These are phyloP conservation scores for Hylaeus volcanicus DNA, from an alignment of 1,140 invertebrate genomes.

Conservation along the genomic window DNA sequence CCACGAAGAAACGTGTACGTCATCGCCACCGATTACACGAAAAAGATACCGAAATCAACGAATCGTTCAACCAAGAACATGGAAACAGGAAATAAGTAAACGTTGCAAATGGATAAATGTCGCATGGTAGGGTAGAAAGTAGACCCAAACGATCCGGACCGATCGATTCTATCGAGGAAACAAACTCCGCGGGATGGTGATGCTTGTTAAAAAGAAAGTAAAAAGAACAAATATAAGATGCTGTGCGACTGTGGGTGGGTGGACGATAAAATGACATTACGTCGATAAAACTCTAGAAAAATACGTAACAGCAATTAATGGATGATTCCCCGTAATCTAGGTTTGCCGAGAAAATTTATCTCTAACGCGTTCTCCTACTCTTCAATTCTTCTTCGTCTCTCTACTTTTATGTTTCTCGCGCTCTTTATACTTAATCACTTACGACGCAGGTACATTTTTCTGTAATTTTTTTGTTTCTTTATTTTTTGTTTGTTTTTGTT, in stretches of 20 bases:
- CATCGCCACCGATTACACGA: no score
- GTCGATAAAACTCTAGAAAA: slow-evolving; percentile 65
- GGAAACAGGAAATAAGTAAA: no score
- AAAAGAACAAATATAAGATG: neutral
- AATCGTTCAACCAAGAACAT: neutral
- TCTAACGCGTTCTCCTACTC: slow-evolving; percentile 30
- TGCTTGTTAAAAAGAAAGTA: neutral
- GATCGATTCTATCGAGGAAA: no score
- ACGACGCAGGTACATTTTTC: slow-evolving; percentile 70
- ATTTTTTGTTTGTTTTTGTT: slow-evolving; percentile 21
- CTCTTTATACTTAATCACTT: slow-evolving; percentile 53
- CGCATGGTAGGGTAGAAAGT: no score
- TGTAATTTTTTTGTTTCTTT: slow-evolving; percentile 44
- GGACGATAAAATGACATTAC: slow-evolving; percentile 48
- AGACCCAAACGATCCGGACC: no score
- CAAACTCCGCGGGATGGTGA: no score
- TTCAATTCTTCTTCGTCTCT: neutral
- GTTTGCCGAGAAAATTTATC: slow-evolving; percentile 27
- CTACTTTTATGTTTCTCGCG: slow-evolving; percentile 5
- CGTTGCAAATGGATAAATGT: no score
- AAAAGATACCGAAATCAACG: neutral
- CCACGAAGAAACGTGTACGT: no score
- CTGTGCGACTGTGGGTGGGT: slow-evolving; percentile 33
- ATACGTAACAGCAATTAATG: slow-evolving; percentile 56
- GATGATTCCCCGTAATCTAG: slow-evolving; percentile 49